Conservation (phyloP, 2,797 vertebrate genomes). For the Dromococcyx pavoninus region DNA sequence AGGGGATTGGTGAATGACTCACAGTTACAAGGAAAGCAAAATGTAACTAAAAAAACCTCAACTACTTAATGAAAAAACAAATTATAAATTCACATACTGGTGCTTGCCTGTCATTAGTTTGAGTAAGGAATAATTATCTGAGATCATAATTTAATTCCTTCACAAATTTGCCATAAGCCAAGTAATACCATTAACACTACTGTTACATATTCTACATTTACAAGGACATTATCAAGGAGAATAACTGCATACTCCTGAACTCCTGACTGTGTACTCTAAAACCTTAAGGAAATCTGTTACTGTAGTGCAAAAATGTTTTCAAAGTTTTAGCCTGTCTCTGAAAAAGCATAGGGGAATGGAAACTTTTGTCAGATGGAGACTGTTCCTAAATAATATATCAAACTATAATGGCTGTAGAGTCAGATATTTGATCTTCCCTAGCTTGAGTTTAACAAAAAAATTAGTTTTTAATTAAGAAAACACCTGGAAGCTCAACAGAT, state of each 20-base stretch:
- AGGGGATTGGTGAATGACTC: background rate
- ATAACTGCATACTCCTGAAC: background rate
- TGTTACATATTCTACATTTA: background rate
- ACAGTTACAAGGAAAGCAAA: background rate
- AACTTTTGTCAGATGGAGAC: slow-evolving; percentile 37
- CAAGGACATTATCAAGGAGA: background rate
- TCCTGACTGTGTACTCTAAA: background rate
- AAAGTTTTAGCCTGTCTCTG: slow-evolving; percentile 40
- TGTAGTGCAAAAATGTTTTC: slow-evolving; percentile 34
- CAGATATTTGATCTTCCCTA: slow-evolving; percentile 46
- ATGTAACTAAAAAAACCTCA: background rate
- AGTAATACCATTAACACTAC: background rate
- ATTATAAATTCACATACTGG: background rate
- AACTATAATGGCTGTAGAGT: slow-evolving; percentile 28
- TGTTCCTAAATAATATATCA: slow-evolving; percentile 62
- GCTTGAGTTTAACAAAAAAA: slow-evolving; percentile 62
- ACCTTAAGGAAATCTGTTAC: background rate
- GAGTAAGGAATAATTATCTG: background rate
- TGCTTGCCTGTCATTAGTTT: background rate
- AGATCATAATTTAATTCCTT: background rate
- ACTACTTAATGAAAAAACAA: background rate
- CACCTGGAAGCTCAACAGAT: slow-evolving; percentile 55
- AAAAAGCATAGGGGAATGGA: slow-evolving; percentile 27
- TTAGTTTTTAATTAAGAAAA: slow-evolving; percentile 41
- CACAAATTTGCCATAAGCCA: background rate